Percentiles rank a stretch among this genome's conserved stretches.
Evolutionary conservation across 2,888 invertebrate genomes (phyloP).

Genomic region (Lottia gigantea): DNA sequence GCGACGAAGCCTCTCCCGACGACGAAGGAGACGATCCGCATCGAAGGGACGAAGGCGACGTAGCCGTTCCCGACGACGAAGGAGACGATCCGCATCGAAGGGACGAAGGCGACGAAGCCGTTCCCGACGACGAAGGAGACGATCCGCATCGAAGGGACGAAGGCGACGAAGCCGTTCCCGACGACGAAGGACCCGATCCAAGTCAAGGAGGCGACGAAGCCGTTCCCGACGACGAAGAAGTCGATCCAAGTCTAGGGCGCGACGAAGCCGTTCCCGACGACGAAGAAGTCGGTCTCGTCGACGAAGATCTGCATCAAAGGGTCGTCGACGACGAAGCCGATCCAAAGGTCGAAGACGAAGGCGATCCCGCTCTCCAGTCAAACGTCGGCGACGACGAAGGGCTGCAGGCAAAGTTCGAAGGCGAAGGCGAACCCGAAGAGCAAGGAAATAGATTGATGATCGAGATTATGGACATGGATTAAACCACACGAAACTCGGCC

Average conservation of each 20-base stretch:
- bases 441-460: not conserved
- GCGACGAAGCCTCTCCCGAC: not conserved
- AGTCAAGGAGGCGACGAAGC: not conserved
- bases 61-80: not conserved
- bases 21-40: constrained; percentile 7
- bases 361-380: not conserved
- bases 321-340: too few relatives aligned
- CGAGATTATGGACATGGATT: not conserved
- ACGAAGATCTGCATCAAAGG: too few relatives aligned
- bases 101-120: constrained; percentile 1
- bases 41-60: not conserved
- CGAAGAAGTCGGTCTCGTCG: not conserved
- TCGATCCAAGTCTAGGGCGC: not conserved
- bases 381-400: too few relatives aligned
- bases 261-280: not conserved
- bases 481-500: not conserved
- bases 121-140: not conserved
- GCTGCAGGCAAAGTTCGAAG: too few relatives aligned
- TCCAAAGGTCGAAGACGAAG: too few relatives aligned
- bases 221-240: not conserved
- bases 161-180: not conserved
- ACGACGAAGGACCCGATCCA: not conserved
- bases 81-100: not conserved
- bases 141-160: not conserved
- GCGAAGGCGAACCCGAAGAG: not conserved